Conservation (phyloP, 2,888 invertebrate genomes). For the Macaria notata region DNA sequence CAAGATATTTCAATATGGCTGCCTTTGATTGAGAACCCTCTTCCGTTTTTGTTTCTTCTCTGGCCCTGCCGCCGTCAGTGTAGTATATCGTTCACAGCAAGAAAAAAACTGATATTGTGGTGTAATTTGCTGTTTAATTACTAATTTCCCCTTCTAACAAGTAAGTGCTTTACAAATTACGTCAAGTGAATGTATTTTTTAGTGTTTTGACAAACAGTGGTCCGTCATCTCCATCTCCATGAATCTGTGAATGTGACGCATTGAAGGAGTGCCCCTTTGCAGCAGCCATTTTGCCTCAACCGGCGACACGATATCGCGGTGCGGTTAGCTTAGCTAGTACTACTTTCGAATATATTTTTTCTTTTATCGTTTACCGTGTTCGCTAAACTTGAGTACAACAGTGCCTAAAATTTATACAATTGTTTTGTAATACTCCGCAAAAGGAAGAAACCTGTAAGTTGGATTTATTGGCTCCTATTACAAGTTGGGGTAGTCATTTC, state of each 20-base stretch:
- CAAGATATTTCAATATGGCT: conserved; percentile 60
- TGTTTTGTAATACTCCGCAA: conserved; percentile 20
- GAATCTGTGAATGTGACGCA: conserved; percentile 82
- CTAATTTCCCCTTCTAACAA: conserved; percentile 80
- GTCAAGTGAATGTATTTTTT: conserved; percentile 59
- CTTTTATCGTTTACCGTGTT: conserved; percentile 28
- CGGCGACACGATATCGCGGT: conserved; percentile 80
- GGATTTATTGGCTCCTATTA: conserved; percentile 51
- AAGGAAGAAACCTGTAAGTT: conserved; percentile 51
- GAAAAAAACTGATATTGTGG: conserved; percentile 80
- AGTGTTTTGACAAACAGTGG: conserved; percentile 54
- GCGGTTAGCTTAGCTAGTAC: conserved; percentile 66
- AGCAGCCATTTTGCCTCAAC: conserved; percentile 82
- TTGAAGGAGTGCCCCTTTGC: conserved; percentile 82
- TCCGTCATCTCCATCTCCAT: conserved; percentile 35
- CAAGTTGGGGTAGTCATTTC: conserved; percentile 42
- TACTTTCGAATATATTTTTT: conserved; percentile 32
- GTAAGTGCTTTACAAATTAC: conserved; percentile 71
- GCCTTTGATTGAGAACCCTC: conserved; percentile 75
- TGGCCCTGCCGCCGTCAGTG: conserved; percentile 81
- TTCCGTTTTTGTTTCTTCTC: conserved; percentile 81
- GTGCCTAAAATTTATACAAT: conserved; percentile 19
- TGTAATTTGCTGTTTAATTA: conserved; percentile 80
- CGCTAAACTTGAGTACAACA: conserved; percentile 24
- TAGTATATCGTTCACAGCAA: conserved; percentile 81